Evolutionary conservation across 2,113 vertebrate species (phyloP), one percentile per base, ranked within the genome.

Genomic region (Pituophis catenifer): DNA sequence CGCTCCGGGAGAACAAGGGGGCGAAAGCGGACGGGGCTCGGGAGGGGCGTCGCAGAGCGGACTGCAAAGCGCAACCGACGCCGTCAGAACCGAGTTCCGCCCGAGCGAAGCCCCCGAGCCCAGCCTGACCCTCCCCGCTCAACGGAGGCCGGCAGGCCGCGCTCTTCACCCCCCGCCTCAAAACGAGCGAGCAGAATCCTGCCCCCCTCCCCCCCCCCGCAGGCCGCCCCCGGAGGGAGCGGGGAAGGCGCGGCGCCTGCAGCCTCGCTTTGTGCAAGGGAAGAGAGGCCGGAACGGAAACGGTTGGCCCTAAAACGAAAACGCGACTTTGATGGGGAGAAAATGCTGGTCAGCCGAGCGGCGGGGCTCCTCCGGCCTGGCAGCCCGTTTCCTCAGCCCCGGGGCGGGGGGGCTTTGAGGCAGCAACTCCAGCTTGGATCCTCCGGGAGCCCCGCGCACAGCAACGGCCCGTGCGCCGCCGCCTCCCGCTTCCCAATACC

Each of bases 221-320:
- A 24, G 24, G 8, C 58, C 58, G 59, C 59, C 9, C 24, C 1
- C 59, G 24, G 8, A 10, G 59, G 62, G 26, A 65, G 4, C 26
- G 12, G 29, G 15, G 12, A 15, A n/a, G 12, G 65, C 29, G 65
- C 65, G 26, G 26, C 62, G 10, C 3, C 62, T 23, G 8, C 58
- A 0, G 59, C 8, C 59, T 1, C 1, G 26, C 15, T 15, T 2
- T 5, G 65, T 5, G 12, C 6, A 15, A 5, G 5, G 12, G 13
- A 7, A 17, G 4, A 1, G 65, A 15, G 13, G 13, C 15, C 1
- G 12, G n/a, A 8, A 38, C 38, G 1, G 38, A 38, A 38, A 38
- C 38, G 38, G 38, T 38, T 1, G 38, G 38, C 1, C 1, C 38
- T 1, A 5, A 5, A n/a, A 15, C 62, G 1, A 33, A 15, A 7